Conservation (phyloP, 1,140 invertebrate species). For the Pseudomyrmex dendroicus region DNA sequence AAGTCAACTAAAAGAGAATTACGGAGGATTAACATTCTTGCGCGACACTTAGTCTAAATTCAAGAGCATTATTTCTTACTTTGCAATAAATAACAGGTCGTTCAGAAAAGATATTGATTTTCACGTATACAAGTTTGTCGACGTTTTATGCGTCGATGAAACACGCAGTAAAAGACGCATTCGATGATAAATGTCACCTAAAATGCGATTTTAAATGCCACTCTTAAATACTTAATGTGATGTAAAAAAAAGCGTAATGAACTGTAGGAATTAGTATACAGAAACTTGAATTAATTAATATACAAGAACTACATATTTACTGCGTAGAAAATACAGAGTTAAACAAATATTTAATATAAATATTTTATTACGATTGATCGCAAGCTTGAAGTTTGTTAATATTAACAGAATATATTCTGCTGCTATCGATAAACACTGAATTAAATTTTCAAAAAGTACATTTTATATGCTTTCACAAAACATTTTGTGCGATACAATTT, state of each 20-base stretch:
- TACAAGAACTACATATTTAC: neutral
- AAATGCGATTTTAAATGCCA: constrained; percentile 5
- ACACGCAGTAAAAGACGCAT: neutral
- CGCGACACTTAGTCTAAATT: neutral
- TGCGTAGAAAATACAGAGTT: neutral
- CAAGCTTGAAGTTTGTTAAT: neutral
- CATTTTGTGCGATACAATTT: neutral
- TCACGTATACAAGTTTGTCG: neutral
- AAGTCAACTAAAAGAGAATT: neutral
- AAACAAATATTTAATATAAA: constrained; percentile 6
- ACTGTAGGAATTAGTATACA: neutral
- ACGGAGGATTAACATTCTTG: constrained; percentile 19
- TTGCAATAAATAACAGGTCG: no score
- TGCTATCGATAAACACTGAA: neutral
- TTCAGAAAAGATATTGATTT: neutral
- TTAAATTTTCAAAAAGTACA: neutral
- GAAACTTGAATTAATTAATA: neutral
- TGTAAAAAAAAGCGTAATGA: no score
- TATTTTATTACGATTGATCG: no score
- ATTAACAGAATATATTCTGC: neutral
- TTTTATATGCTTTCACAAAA: neutral
- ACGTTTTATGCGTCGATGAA: no score
- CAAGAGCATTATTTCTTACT: neutral
- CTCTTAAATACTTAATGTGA: neutral
- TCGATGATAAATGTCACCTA: constrained; percentile 4